Percentiles rank a stretch among this genome's conserved stretches.
These are phyloP conservation scores for Philonicus albiceps DNA, from an alignment of 2,888 invertebrate species.

Conservation along the genomic window DNA sequence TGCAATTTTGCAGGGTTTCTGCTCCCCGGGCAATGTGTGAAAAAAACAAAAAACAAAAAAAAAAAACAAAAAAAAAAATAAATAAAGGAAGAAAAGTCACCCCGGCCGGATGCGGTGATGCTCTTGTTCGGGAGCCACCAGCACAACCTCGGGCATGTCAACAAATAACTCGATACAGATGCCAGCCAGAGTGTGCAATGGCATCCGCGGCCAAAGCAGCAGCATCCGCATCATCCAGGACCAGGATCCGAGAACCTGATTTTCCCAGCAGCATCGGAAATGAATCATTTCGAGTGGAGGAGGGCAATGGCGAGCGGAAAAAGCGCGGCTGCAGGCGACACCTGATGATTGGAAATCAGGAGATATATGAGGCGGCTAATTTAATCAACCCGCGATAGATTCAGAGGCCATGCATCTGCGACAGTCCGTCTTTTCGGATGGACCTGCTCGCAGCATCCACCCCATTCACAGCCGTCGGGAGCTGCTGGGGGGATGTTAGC, in stretches of 20 bases:
- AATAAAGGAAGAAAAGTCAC: not conserved
- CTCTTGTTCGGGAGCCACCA: not conserved
- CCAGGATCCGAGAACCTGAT: not conserved
- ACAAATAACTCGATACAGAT: constrained; percentile 42
- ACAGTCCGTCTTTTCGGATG: not conserved
- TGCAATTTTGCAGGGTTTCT: not conserved
- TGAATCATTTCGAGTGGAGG: constrained; percentile 47
- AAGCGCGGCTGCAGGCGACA: constrained; percentile 46
- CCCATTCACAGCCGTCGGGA: no score
- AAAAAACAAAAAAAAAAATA: not conserved
- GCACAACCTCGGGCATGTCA: constrained; percentile 27
- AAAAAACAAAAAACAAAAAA: not conserved
- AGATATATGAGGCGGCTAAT: constrained; percentile 49
- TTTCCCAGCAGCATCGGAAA: constrained; percentile 43
- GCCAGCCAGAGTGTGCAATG: constrained; percentile 16
- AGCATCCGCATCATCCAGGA: not conserved
- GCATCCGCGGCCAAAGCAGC: constrained; percentile 8
- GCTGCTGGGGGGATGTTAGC: not conserved
- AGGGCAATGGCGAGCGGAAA: constrained; percentile 25
- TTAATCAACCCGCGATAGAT: constrained; percentile 46
- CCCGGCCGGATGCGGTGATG: not conserved
- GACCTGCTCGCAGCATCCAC: not conserved
- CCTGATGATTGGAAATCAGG: constrained; percentile 49
- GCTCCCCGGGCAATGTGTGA: not conserved
- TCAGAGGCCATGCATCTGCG: constrained; percentile 1